These are phyloP conservation scores for Spodoptera picta DNA, from an alignment of 2,888 invertebrate genomes.

Conservation along the genomic window DNA sequence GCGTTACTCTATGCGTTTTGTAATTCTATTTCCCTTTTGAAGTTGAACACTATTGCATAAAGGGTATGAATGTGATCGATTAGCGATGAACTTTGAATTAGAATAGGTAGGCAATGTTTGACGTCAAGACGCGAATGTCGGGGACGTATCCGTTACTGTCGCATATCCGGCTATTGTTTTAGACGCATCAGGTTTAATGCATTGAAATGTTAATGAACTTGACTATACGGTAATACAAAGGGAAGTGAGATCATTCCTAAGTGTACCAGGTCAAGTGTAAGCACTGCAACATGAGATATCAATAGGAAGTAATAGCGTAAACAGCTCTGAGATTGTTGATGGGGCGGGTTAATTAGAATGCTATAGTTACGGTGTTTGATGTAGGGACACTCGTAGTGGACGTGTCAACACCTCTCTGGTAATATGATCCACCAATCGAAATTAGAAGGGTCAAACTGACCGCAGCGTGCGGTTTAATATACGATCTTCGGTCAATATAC, in stretches of 20 bases:
- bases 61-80: conserved; percentile 54
- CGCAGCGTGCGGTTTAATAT: conserved; percentile 73
- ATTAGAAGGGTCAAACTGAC: conserved; percentile 76
- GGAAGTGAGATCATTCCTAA: conserved; percentile 49
- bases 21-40: conserved; percentile 47
- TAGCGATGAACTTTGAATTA: conserved; percentile 68
- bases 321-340: conserved; percentile 61
- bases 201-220: conserved; percentile 68
- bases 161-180: conserved; percentile 81
- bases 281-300: conserved; percentile 54
- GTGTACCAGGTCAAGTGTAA: conserved; percentile 57
- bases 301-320: conserved; percentile 65
- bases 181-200: conserved; percentile 59
- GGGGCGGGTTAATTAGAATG: conserved; percentile 75
- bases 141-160: conserved; percentile 75
- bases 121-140: conserved; percentile 73
- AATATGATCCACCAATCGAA: conserved; percentile 79
- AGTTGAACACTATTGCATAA: conserved; percentile 6
- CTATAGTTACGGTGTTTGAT: conserved; percentile 75
- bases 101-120: conserved; percentile 70
- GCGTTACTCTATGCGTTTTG: conserved; percentile 53
- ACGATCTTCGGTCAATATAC: conserved; percentile 53
- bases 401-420: conserved; percentile 79
- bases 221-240: conserved; percentile 41
- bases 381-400: conserved; percentile 69